Percentiles rank a stretch among this genome's conserved stretches.
These are phyloP conservation scores for Plebejus anna DNA, from an alignment of 2,888 invertebrate species.

Conservation along the genomic window DNA sequence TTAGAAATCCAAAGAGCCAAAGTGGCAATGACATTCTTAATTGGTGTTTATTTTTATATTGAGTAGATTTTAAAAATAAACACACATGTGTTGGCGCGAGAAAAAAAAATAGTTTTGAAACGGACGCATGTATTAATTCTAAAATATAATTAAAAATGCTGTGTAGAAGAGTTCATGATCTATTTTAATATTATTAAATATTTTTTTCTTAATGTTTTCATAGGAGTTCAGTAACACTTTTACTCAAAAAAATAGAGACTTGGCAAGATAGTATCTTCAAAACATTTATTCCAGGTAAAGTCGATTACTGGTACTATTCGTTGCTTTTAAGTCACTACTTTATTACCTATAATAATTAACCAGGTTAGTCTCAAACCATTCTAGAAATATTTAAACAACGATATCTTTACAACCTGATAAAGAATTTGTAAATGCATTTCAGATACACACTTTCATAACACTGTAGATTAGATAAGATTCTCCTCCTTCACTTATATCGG, in stretches of 20 bases:
- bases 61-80: conserved; percentile 8
- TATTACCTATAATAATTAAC: no score
- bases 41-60: conserved; percentile 21
- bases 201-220: background rate
- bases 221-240: background rate
- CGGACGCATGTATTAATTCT: background rate
- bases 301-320: no score
- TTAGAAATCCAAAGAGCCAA: background rate
- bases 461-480: background rate
- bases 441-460: background rate
- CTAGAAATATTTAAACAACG: background rate
- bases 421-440: background rate
- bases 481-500: background rate
- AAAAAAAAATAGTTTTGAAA: background rate
- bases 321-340: no score
- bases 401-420: background rate
- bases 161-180: background rate
- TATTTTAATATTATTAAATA: background rate
- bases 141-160: background rate
- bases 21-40: conserved; percentile 10
- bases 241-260: background rate
- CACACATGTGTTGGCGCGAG: conserved; percentile 14
- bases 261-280: background rate
- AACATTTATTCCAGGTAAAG: background rate
- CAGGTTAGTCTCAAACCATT: background rate